phyloP scores from a whole-genome alignment of 2,113 vertebrate species.

The Petromus typicus region DNA sequence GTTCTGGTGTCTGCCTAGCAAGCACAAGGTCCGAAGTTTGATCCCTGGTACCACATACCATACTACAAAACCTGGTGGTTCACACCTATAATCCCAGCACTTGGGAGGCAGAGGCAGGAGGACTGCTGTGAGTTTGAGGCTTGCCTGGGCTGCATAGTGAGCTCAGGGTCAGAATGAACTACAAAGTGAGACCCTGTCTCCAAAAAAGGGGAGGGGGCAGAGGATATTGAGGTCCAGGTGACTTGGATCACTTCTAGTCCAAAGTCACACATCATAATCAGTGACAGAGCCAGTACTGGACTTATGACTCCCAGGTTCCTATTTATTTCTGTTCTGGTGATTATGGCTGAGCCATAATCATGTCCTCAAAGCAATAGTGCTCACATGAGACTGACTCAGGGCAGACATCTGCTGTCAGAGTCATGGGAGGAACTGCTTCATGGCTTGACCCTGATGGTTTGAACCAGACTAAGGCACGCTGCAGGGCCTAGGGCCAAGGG shows the following conservation, averaged over 20 bases:
- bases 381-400: neutral
- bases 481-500: neutral
- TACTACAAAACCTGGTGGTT: too few relatives aligned
- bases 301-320: neutral
- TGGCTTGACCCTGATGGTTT: neutral
- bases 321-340: neutral
- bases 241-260: neutral
- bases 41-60: too few relatives aligned
- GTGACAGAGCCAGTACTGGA: neutral
- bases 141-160: too few relatives aligned
- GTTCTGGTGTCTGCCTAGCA: too few relatives aligned
- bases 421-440: neutral
- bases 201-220: neutral
- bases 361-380: neutral
- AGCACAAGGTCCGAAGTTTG: too few relatives aligned
- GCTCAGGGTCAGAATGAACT: too few relatives aligned
- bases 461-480: neutral
- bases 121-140: too few relatives aligned
- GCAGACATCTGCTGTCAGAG: conserved; percentile 7
- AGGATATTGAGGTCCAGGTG: neutral
- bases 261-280: neutral
- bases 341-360: too few relatives aligned
- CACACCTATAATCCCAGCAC: too few relatives aligned
- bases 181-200: too few relatives aligned
- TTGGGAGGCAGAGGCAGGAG: too few relatives aligned